Conservation (phyloP, 2,888 invertebrate species). For the Lepeophtheirus nordmannii region DNA sequence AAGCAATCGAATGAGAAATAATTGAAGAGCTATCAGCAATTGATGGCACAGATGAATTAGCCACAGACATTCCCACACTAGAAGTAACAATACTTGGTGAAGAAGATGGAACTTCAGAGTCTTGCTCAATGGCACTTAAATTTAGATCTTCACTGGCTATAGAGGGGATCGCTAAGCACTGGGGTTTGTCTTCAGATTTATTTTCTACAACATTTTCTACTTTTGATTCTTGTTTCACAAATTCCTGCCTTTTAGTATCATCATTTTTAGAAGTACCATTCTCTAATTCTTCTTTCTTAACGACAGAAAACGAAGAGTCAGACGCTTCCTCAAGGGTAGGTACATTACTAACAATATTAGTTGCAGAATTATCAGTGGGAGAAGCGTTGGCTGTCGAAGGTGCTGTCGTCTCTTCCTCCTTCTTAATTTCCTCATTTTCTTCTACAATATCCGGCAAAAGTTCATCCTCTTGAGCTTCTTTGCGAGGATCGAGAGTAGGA, state of each 20-base stretch:
- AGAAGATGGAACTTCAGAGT: background rate
- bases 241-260: background rate
- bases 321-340: too few relatives aligned
- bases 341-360: too few relatives aligned
- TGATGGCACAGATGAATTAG: too few relatives aligned
- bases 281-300: background rate
- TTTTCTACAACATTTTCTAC: background rate
- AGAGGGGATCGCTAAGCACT: too few relatives aligned
- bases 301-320: background rate
- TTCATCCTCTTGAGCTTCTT: constrained; percentile 4
- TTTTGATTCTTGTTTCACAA: background rate
- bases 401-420: constrained; percentile 2
- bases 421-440: background rate
- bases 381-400: background rate
- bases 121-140: constrained; percentile 12
- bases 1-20: background rate
- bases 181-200: background rate
- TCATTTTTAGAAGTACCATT: background rate
- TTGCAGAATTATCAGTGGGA: background rate
- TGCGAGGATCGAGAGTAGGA: constrained; percentile 30
- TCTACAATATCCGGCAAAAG: background rate
- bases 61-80: background rate
- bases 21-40: background rate
- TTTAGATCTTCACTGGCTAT: background rate
- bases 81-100: background rate